Evolutionary conservation across 2,797 vertebrate genomes (phyloP), one percentile per base, ranked within the genome.

Genomic region (Philypnodon macrostomus): DNA sequence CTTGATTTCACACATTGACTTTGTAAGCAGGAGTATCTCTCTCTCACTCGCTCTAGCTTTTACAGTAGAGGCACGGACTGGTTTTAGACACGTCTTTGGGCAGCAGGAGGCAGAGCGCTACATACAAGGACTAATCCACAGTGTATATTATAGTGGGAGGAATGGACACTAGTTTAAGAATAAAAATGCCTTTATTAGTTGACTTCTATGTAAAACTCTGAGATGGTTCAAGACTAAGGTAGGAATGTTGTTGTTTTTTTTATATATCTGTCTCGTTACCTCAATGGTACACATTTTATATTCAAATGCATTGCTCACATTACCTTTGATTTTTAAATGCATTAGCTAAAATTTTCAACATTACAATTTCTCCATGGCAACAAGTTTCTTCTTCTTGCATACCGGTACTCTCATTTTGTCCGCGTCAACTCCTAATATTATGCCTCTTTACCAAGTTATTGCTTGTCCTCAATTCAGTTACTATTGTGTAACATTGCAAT

Each of bases 151-250:
- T n/a, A n/a, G 64, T 74, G 70, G 41, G 61, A 61, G 53, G 10
- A 19, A 18, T 64, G 51, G 73, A 66, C 73, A 55, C 47, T 53
- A 46, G 60, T 51, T 60, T 44, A 51, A 61, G 27, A 39, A 81
- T 79, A 65, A 51, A 49, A 58, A 48, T 21, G 2, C 53, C 3
- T 53, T 61, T 7, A 21, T 51, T 48, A 8, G 27, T 12, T 13
- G 1, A 3, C 10, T 1, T 63, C 58, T 34, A 48, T 37, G 41
- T 44, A 14, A 27, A 75, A 69, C 36, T 8, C 67, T 63, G 60
- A 58, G n/a, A n/a, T n/a, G n/a, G n/a, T n/a, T n/a, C n/a, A 61
- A 62, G 63, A 67, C 50, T 16, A 11, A 80, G 84, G 82, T 87
- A 85, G 64, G 80, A 45, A n/a, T 21, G 10, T 75, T 19, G 12